A percentile compares a stretch with the other conserved stretches of the same genome.
Evolutionary conservation across 2,888 invertebrate genomes (phyloP).

Genomic region (Eupithecia insigniata): DNA sequence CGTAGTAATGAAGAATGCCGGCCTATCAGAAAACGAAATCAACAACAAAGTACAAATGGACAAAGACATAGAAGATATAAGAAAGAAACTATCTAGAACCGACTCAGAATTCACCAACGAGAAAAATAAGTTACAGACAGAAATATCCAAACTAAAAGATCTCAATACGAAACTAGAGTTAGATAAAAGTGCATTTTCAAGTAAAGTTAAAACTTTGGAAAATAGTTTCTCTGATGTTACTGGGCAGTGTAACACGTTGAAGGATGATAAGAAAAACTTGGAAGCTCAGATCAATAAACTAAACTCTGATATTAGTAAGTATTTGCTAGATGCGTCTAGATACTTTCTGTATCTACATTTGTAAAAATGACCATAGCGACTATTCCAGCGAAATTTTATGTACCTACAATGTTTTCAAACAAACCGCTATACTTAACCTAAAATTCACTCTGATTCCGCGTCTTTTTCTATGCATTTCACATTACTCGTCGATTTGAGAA

Average conservation of each 20-base stretch:
- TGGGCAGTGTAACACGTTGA: slow-evolving; percentile 81
- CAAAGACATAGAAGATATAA: slow-evolving; percentile 82
- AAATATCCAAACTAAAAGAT: slow-evolving; percentile 81
- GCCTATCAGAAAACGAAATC: slow-evolving; percentile 79
- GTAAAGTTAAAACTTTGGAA: slow-evolving; percentile 68
- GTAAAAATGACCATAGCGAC: neutral
- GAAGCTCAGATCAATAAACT: slow-evolving; percentile 85
- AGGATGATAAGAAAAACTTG: slow-evolving; percentile 86
- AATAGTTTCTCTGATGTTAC: slow-evolving; percentile 69
- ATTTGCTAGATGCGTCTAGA: slow-evolving; percentile 4
- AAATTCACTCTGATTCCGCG: too few species aligned
- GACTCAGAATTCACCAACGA: slow-evolving; percentile 82
- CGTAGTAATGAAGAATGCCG: slow-evolving; percentile 85
- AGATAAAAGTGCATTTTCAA: slow-evolving; percentile 70
- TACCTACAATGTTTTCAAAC: too few species aligned
- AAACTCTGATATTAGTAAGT: slow-evolving; percentile 85
- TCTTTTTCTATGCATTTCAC: too few species aligned
- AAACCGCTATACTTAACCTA: too few species aligned
- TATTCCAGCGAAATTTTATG: too few species aligned
- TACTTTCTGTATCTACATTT: neutral
- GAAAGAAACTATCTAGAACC: slow-evolving; percentile 76
- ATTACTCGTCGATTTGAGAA: too few species aligned
- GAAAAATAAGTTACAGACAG: slow-evolving; percentile 78
- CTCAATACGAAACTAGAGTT: slow-evolving; percentile 75
- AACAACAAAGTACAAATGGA: slow-evolving; percentile 76